These are phyloP conservation scores for Eristalis pertinax DNA, from an alignment of 2,888 invertebrate species.

Conservation along the genomic window DNA sequence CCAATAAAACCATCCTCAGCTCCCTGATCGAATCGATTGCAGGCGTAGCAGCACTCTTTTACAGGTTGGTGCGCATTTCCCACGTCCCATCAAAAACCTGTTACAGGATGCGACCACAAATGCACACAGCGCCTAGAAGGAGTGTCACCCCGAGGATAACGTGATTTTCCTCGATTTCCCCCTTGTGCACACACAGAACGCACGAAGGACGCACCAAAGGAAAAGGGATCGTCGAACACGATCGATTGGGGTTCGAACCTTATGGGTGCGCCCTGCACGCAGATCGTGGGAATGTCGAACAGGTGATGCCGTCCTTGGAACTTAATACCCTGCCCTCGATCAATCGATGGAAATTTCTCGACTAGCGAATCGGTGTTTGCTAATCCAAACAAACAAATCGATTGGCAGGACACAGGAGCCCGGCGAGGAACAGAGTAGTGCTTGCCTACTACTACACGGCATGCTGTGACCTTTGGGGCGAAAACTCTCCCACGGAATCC, in stretches of 20 bases:
- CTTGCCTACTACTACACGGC: constrained; percentile 13
- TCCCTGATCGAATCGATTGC: not conserved
- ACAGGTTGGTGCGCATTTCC: not conserved
- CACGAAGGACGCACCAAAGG: constrained; percentile 4
- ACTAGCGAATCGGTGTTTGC: constrained; percentile 50
- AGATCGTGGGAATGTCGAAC: constrained; percentile 61
- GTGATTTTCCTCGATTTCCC: constrained; percentile 53
- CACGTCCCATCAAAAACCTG: constrained; percentile 69
- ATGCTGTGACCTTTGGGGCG: not conserved
- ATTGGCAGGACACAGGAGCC: constrained; percentile 37
- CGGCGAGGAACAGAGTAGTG: not conserved
- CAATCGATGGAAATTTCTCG: constrained; percentile 44
- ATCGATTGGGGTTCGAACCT: constrained; percentile 64
- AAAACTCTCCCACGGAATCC: constrained; percentile 27
- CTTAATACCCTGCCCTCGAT: constrained; percentile 53
- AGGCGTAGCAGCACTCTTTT: not conserved
- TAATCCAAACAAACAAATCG: constrained; percentile 64
- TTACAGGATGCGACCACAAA: constrained; percentile 65
- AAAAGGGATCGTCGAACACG: constrained; percentile 28
- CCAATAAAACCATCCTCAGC: not conserved
- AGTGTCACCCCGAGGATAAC: constrained; percentile 64
- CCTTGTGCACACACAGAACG: not conserved
- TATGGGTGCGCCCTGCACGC: constrained; percentile 41
- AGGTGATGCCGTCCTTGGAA: constrained; percentile 62
- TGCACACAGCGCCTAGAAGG: constrained; percentile 40